Evolutionary conservation across 2,797 vertebrate species (phyloP).

Genomic region (Podarcis siculus): DNA sequence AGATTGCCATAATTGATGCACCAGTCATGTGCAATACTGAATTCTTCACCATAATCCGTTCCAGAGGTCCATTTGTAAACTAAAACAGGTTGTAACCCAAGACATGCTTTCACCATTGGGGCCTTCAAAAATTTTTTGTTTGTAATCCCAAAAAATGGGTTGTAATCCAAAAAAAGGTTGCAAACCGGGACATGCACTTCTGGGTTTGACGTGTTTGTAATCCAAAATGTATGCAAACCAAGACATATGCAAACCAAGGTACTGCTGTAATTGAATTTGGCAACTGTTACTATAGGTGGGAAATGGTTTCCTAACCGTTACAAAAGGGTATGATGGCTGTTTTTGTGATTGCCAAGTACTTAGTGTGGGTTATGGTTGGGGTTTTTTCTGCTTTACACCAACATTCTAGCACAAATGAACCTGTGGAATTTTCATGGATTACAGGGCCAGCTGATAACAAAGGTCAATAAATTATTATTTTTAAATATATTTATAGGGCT

Average conservation of each 20-base stretch:
- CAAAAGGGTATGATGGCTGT: conserved; percentile 1
- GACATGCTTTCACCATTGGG: too few relatives aligned
- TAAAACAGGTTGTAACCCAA: too few relatives aligned
- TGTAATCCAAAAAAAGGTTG: too few relatives aligned
- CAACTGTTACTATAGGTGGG: neutral
- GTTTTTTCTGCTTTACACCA: neutral
- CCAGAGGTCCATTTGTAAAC: too few relatives aligned
- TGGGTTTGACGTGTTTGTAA: too few relatives aligned
- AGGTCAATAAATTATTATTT: neutral
- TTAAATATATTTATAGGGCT: too few relatives aligned
- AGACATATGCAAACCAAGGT: too few relatives aligned
- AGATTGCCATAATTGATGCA: neutral
- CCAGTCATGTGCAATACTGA: neutral
- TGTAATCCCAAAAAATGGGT: too few relatives aligned
- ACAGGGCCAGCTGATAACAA: neutral
- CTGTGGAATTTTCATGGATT: neutral
- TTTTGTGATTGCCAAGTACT: neutral
- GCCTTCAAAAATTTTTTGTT: too few relatives aligned
- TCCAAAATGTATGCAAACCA: too few relatives aligned
- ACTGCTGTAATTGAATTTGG: neutral
- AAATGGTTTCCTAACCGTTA: neutral
- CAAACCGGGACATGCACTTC: too few relatives aligned
- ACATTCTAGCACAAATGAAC: neutral
- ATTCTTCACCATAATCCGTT: neutral
- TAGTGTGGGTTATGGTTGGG: neutral